Evolutionary conservation across 2,888 invertebrate genomes (phyloP).

Genomic region (Monochamus alternatus): DNA sequence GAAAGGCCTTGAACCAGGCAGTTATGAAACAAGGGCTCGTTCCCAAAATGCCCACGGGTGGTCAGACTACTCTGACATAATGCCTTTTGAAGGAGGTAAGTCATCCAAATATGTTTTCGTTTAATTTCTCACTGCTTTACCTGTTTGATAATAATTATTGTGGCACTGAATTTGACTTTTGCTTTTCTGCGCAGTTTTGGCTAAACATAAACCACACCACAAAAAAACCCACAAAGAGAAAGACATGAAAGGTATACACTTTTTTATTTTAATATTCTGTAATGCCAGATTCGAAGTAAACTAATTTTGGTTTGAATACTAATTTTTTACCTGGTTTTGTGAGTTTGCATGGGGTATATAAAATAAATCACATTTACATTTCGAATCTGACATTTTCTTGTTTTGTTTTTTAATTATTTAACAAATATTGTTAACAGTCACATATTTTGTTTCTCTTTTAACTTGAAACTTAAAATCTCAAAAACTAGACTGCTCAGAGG

Average conservation of each 20-base stretch:
- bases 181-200: conserved; percentile 58
- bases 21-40: conserved; percentile 69
- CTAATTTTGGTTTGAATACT: neutral
- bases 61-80: conserved; percentile 68
- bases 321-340: neutral
- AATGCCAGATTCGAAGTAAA: conserved; percentile 4
- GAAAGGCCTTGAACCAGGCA: conserved; percentile 66
- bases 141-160: conserved; percentile 7
- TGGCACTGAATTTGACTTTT: conserved; percentile 37
- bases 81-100: conserved; percentile 69
- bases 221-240: conserved; percentile 63
- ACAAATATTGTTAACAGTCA: neutral
- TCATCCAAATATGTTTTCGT: conserved; percentile 12
- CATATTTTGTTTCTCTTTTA: neutral
- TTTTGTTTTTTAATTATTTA: neutral
- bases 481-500: too few species aligned
- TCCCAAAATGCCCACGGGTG: conserved; percentile 71
- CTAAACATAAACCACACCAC: conserved; percentile 62
- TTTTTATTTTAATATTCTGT: conserved; percentile 22
- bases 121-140: conserved; percentile 9
- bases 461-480: neutral
- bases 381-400: neutral
- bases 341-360: neutral
- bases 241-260: conserved; percentile 55
- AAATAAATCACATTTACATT: neutral